Evolutionary conservation across 1,140 invertebrate genomes (phyloP), one percentile per base, ranked within the genome.

Genomic region (Drosophila malerkotliana): DNA sequence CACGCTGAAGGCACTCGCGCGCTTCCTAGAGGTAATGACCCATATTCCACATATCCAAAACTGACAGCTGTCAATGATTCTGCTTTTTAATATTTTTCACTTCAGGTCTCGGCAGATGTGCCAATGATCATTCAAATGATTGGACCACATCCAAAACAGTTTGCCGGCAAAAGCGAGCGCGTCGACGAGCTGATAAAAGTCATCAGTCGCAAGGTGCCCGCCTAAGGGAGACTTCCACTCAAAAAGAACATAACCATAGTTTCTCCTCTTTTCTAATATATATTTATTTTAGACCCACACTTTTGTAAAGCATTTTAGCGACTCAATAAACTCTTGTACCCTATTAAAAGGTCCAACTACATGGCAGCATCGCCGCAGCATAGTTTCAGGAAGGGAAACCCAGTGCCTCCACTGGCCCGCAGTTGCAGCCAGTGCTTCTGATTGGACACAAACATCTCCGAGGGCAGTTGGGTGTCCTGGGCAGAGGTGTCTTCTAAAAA

Each of bases 81-180:
- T 9, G 49, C 39, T 39, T 18, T 77, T 18, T 56, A 48, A 44
- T 68, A 63, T 76, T 28, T 73, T 47, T 41, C 61, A 34, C 59
- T 76, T 32, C 52, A 92, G 91, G 90, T 92, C 18, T 92, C 91
- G 34, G 95, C 96, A 63, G 97, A 98, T 92, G 97, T 98, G 26
- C 96, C 97, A 1, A 96, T 97, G 83, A 93, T 98, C 14, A 95
- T 98, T 53, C 96, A 97, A 85, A 97, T 98, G 96, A 96, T 98
- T 80, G 97, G 97, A n/a, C 97, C 97, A 2, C 95, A 96, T 91
- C 96, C 97, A 34, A 93, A 94, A 66, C 95, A 95, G 88, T 98
- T 97, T 92, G 94, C 94, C 56, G 97, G 97, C 26, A 94, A 93
- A 21, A 97, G 97, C 32, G 93, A 95, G 74, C 94, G 97, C 64